Evolutionary conservation across 1,140 invertebrate species (phyloP).

Genomic region (Orius insidiosus): DNA sequence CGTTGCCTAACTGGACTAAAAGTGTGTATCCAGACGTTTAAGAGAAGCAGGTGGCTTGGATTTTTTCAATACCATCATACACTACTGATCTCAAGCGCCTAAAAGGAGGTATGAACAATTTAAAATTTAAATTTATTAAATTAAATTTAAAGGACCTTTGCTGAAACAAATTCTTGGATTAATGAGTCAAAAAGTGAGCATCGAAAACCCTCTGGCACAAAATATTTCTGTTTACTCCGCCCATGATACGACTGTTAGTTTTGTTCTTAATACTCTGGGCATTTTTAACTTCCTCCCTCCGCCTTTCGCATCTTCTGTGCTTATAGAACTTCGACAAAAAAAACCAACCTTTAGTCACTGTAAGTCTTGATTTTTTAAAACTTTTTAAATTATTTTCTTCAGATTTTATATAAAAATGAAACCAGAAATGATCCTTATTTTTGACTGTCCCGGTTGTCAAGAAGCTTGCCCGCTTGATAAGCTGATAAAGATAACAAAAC

Average conservation of each 20-base stretch:
- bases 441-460: slow-evolving; percentile 40
- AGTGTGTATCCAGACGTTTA: slow-evolving; percentile 36
- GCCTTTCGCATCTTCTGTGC: slow-evolving; percentile 54
- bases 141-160: slow-evolving; percentile 38
- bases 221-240: slow-evolving; percentile 59
- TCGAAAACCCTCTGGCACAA: slow-evolving; percentile 28
- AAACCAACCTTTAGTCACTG: slow-evolving; percentile 27
- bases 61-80: slow-evolving; percentile 29
- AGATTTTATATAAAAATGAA: slow-evolving; percentile 45
- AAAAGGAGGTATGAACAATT: slow-evolving; percentile 14
- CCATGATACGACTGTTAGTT: slow-evolving; percentile 69
- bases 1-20: slow-evolving; percentile 54
- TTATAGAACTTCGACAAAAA: slow-evolving; percentile 27
- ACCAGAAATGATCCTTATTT: slow-evolving; percentile 26
- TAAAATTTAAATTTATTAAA: slow-evolving; percentile 24
- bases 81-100: slow-evolving; percentile 33
- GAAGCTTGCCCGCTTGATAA: slow-evolving; percentile 36
- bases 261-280: slow-evolving; percentile 50
- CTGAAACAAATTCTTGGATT: slow-evolving; percentile 43
- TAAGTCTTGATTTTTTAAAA: not conserved
- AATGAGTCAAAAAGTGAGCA: slow-evolving; percentile 31
- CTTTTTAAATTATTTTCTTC: slow-evolving; percentile 20
- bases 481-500: slow-evolving; percentile 32
- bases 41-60: slow-evolving; percentile 32
- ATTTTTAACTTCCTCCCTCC: slow-evolving; percentile 59